Conservation (phyloP, 2,113 vertebrate genomes). For the Ancistrus triradiatus region DNA sequence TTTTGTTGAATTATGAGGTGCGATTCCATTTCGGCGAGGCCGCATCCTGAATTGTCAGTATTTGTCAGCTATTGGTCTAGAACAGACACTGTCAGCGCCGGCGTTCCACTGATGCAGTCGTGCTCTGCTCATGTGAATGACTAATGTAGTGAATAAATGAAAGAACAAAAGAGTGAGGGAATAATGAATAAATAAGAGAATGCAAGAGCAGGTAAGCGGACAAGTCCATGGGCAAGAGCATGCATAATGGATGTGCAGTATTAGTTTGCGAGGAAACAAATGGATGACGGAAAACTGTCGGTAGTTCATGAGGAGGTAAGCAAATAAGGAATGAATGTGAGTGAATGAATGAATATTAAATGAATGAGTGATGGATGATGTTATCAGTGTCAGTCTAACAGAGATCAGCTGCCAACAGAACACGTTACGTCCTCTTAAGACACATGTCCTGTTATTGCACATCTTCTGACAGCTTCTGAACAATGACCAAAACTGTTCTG, state of each 20-base stretch:
- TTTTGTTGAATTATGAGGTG: conserved; percentile 23
- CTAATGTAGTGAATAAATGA: not conserved
- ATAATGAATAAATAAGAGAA: not conserved
- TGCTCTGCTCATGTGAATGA: not conserved
- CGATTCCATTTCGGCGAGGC: not conserved
- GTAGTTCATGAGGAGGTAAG: too few relatives aligned
- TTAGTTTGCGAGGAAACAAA: too few relatives aligned
- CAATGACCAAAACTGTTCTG: too few relatives aligned
- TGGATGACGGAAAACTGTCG: too few relatives aligned
- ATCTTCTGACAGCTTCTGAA: too few relatives aligned
- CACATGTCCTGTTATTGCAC: too few relatives aligned
- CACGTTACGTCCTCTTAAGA: too few relatives aligned
- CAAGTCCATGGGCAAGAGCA: not conserved
- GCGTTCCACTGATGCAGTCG: too few relatives aligned
- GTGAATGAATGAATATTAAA: not conserved
- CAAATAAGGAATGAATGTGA: not conserved
- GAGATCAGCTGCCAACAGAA: too few relatives aligned
- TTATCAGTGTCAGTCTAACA: too few relatives aligned
- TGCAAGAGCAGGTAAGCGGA: not conserved
- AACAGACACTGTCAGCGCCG: not conserved
- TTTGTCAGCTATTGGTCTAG: not conserved
- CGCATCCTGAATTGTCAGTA: not conserved
- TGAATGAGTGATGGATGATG: not conserved
- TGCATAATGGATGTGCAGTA: not conserved
- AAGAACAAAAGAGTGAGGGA: not conserved